Evolutionary conservation across 2,888 invertebrate genomes (phyloP).

Genomic region (Euplexia lucipara): DNA sequence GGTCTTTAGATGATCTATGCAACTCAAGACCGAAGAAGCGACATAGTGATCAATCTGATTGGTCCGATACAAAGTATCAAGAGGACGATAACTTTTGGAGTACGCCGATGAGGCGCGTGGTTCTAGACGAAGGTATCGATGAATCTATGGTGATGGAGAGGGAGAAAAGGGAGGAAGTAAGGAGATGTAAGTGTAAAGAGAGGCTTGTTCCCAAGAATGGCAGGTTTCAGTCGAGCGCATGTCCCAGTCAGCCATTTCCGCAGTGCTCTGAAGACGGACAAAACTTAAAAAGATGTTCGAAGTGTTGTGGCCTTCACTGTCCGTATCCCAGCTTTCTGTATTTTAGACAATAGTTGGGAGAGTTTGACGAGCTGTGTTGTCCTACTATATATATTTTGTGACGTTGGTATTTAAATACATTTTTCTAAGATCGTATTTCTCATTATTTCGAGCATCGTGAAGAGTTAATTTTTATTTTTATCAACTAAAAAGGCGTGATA

Average conservation of each 20-base stretch:
- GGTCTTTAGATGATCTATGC: slow-evolving; percentile 54
- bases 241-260: neutral
- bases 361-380: slow-evolving; percentile 33
- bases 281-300: slow-evolving; percentile 62
- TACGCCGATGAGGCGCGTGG: slow-evolving; percentile 36
- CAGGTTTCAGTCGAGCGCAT: slow-evolving; percentile 8
- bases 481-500: neutral
- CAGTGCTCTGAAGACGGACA: slow-evolving; percentile 8
- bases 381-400: slow-evolving; percentile 24
- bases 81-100: slow-evolving; percentile 59
- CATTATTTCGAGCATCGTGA: neutral
- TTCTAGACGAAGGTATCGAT: slow-evolving; percentile 45
- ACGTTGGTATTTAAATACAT: slow-evolving; percentile 27
- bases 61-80: slow-evolving; percentile 34
- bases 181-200: slow-evolving; percentile 59
- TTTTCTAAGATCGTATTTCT: neutral
- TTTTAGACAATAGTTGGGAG: slow-evolving; percentile 64
- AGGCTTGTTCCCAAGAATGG: slow-evolving; percentile 41
- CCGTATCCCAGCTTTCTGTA: slow-evolving; percentile 75
- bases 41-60: slow-evolving; percentile 33
- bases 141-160: slow-evolving; percentile 46
- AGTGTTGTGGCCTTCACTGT: slow-evolving; percentile 71
- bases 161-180: slow-evolving; percentile 53
- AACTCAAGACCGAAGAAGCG: slow-evolving; percentile 37
- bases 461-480: neutral